phyloP scores from a whole-genome alignment of 2,888 invertebrate genomes.

The Schrankia costaestrigalis region DNA sequence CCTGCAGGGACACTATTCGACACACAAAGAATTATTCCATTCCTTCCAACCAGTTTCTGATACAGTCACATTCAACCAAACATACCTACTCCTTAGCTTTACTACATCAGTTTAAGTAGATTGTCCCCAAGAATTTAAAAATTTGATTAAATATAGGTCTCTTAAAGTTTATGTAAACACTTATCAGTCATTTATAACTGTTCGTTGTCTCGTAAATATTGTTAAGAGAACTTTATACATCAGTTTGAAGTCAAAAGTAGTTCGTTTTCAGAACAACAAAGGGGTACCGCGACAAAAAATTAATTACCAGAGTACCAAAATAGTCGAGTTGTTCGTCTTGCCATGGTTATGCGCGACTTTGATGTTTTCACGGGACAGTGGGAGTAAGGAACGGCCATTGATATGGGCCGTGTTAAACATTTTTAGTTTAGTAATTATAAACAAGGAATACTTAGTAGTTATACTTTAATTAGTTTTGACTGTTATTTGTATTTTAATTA shows the following conservation, averaged over 20 bases:
- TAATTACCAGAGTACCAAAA: conserved; percentile 66
- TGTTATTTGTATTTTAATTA: no score
- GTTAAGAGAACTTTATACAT: conserved; percentile 20
- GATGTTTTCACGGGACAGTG: conserved; percentile 47
- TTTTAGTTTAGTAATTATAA: conserved; percentile 11
- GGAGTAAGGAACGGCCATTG: conserved; percentile 18
- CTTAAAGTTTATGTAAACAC: conserved; percentile 2
- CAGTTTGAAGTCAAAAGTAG: conserved; percentile 26
- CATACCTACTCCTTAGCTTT: no score
- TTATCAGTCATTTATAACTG: conserved; percentile 1
- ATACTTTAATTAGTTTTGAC: background rate
- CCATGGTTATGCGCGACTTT: conserved; percentile 47
- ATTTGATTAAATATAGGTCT: no score
- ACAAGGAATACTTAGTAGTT: background rate
- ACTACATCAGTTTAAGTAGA: no score
- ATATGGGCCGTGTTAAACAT: conserved; percentile 23
- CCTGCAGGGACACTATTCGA: no score
- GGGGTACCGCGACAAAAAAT: conserved; percentile 63
- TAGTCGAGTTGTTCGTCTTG: conserved; percentile 40
- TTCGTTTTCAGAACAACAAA: conserved; percentile 50
- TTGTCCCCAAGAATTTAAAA: no score
- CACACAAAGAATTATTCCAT: no score
- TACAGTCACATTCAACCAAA: no score
- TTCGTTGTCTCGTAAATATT: conserved; percentile 19
- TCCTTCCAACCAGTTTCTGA: no score